A percentile compares a stretch with the other conserved stretches of the same genome.
Evolutionary conservation across 2,797 vertebrate species (phyloP).

Genomic region (Cheirogaleus major): DNA sequence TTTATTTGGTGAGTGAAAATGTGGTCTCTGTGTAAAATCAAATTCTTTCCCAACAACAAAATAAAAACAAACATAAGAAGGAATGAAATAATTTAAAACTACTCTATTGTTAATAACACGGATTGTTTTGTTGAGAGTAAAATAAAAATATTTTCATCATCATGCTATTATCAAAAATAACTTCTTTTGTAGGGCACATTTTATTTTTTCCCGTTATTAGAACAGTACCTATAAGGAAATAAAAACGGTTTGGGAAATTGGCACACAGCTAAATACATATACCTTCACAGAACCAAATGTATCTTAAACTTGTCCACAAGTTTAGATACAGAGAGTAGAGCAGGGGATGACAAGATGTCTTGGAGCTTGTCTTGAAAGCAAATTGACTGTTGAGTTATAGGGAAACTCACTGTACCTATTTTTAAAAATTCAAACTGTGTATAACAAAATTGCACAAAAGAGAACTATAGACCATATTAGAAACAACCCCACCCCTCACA

Average conservation of each 20-base stretch:
- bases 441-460: neutral
- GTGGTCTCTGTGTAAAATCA: neutral
- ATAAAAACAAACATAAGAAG: neutral
- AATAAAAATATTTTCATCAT: neutral
- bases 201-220: neutral
- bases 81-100: neutral
- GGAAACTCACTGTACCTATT: neutral
- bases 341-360: neutral
- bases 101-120: neutral
- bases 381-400: neutral
- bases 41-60: neutral
- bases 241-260: neutral
- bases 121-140: neutral
- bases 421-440: neutral
- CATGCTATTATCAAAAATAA: neutral
- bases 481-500: neutral
- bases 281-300: neutral
- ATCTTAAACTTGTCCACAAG: neutral
- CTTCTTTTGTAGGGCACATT: neutral
- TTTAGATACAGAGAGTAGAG: neutral
- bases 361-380: neutral
- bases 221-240: neutral
- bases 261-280: neutral
- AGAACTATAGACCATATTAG: neutral
- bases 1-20: slow-evolving; percentile 26